These are phyloP conservation scores for Pterocles gutturalis DNA, from an alignment of 2,113 vertebrate species.

Conservation along the genomic window DNA sequence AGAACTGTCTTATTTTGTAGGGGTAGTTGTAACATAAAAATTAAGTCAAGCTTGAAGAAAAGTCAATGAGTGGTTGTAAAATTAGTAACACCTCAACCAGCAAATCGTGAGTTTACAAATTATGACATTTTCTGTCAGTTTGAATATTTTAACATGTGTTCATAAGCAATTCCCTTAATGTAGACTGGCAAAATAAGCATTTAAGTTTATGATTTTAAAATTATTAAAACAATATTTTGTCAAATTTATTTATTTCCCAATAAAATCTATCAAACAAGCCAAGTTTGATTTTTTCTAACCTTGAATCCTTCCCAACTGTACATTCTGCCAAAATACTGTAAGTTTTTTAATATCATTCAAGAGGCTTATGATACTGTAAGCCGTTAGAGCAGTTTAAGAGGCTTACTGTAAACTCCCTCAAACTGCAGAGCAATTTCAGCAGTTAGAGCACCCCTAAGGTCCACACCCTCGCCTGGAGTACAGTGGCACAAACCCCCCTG, in stretches of 20 bases:
- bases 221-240: conserved; percentile 3
- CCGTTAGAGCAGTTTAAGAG: conserved; percentile 61
- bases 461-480: background rate
- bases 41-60: conserved; percentile 36
- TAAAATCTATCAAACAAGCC: conserved; percentile 23
- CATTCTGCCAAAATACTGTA: conserved; percentile 50
- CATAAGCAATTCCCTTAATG: conserved; percentile 6
- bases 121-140: background rate
- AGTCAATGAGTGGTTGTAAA: conserved; percentile 18
- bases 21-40: conserved; percentile 13
- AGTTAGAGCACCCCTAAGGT: background rate
- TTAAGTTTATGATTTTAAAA: conserved; percentile 10
- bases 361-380: conserved; percentile 63
- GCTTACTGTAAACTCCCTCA: conserved; percentile 61
- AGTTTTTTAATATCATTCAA: conserved; percentile 50
- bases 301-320: conserved; percentile 38
- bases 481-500: background rate
- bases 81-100: conserved; percentile 23
- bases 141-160: background rate
- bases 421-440: conserved; percentile 64
- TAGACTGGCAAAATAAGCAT: background rate
- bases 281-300: conserved; percentile 6
- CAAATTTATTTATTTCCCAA: background rate
- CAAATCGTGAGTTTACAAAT: conserved; percentile 19
- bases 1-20: background rate